Conservation (phyloP, 2,797 vertebrate species). For the Setipinna tenuifilis region DNA sequence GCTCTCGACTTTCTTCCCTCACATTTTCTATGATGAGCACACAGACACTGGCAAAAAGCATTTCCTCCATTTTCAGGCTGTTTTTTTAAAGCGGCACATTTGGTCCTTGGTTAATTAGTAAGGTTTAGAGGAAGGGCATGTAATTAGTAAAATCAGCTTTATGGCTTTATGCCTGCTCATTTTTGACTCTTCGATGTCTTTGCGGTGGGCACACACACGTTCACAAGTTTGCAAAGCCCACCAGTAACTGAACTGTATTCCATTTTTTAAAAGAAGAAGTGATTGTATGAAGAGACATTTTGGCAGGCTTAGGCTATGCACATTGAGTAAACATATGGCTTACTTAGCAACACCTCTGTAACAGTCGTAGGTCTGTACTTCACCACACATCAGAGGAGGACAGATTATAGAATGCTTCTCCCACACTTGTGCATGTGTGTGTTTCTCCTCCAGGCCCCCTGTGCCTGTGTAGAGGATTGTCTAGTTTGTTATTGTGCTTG, state of each 20-base stretch:
- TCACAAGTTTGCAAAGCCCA: not conserved
- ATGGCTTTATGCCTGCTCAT: not conserved
- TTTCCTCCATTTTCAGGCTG: not conserved
- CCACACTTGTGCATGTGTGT: slow-evolving; percentile 3
- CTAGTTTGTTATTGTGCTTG: not conserved
- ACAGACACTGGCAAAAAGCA: not conserved
- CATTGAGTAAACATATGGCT: not conserved
- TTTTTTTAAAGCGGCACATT: not conserved
- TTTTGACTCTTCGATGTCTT: too few relatives aligned
- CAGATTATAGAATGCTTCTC: slow-evolving; percentile 10
- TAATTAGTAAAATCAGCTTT: not conserved
- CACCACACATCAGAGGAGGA: not conserved
- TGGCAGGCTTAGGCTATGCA: not conserved
- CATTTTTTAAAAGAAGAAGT: not conserved
- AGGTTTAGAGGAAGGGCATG: not conserved
- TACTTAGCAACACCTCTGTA: slow-evolving; percentile 14
- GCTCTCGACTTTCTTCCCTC: not conserved
- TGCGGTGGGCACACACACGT: not conserved
- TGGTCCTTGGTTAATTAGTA: not conserved
- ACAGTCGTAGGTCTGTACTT: not conserved
- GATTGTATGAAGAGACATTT: not conserved
- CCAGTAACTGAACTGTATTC: not conserved
- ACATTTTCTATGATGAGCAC: not conserved
- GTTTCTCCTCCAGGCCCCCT: not conserved
- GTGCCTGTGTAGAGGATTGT: not conserved